Evolutionary conservation across 2,888 invertebrate genomes (phyloP), one percentile per base, ranked within the genome.

Genomic region (Leptinotarsa juncta): DNA sequence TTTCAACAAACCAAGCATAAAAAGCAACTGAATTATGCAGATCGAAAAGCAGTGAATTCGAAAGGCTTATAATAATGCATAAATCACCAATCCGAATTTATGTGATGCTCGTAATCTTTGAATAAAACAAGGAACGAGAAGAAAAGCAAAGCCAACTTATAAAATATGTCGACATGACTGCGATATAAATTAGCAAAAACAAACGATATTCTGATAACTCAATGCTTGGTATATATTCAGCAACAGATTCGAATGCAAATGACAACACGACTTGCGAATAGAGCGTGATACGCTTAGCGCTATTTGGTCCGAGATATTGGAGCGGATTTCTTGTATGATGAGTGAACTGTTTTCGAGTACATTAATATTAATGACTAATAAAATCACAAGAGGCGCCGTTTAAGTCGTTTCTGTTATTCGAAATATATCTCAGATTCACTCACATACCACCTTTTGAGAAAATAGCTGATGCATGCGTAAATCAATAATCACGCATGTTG

Each of bases 181-280:
- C 76, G 76, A 80, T 78, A 81, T 82, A 81, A 83, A 83, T 83
- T 83, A 82, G 81, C 80, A 77, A 82, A 82, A 83, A 83, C 82
- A 81, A 82, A 81, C 82, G 82, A 82, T 82, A 81, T 81, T 82
- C 83, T 82, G 84, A 84, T 83, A 84, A 84, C 83, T 83, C 83
- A 83, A 83, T 84, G 82, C 82, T 73, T 76, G 81, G 81, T 76
- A 83, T 83, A 80, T 83, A 82, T 82, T 81, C 83, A 81, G 81
- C 80, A 79, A 80, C 77, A 80, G 81, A 82, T 78, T 81, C 82
- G 78, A 84, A 84, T 84, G 83, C 83, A 83, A 84, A 84, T 84
- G 82, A 81, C 79, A 76, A 84, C 83, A 84, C 84, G 82, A 84
- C 82, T 78, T 79, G 79, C 75, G 77, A 78, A 76, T 70, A 78